Conservation (phyloP, 2,888 invertebrate species). For the Piscicola geometra region DNA sequence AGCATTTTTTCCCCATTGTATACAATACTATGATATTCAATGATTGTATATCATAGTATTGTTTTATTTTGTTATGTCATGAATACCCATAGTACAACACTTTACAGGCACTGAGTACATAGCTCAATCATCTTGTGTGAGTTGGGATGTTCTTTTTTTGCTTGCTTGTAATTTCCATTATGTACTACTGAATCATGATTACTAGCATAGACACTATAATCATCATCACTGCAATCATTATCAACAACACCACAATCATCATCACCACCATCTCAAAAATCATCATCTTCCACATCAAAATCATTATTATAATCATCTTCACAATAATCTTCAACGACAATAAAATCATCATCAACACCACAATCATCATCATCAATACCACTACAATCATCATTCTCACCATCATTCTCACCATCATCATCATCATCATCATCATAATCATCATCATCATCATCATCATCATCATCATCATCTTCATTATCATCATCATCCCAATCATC, state of each 20-base stretch:
- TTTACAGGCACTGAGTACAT: slow-evolving; percentile 36
- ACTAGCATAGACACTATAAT: not conserved
- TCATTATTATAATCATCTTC: too few relatives aligned
- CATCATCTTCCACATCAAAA: not conserved
- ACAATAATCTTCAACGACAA: too few relatives aligned
- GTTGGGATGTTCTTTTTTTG: slow-evolving; percentile 22
- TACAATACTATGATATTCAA: too few relatives aligned
- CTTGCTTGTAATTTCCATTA: not conserved
- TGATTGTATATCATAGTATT: too few relatives aligned
- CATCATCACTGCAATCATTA: not conserved
- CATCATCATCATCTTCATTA: not conserved
- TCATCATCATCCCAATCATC: not conserved
- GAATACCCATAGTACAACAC: too few relatives aligned
- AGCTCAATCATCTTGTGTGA: slow-evolving; percentile 40
- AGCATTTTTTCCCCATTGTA: too few relatives aligned
- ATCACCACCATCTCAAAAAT: not conserved
- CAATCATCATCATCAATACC: not conserved
- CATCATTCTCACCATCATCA: not conserved
- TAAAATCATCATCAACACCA: slow-evolving; percentile 2
- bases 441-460: not conserved
- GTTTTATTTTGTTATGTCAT: too few relatives aligned
- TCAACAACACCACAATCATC: not conserved
- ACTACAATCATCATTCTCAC: slow-evolving; percentile 56
- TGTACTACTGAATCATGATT: not conserved
- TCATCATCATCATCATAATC: not conserved